Evolutionary conservation across 2,888 invertebrate genomes (phyloP).

Genomic region (Baccha elongata): DNA sequence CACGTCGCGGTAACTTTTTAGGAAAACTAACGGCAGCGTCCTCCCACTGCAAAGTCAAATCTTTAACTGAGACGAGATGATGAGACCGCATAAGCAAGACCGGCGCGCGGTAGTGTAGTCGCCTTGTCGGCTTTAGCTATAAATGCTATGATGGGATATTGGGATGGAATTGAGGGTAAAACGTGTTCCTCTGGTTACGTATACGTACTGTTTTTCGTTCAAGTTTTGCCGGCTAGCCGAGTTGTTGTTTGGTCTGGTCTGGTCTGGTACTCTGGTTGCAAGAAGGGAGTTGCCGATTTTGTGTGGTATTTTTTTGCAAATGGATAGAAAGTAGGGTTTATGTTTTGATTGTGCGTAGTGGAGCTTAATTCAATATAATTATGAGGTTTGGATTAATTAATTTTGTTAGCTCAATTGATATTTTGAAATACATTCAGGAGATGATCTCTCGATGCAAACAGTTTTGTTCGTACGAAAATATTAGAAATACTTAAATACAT

Average conservation of each 20-base stretch:
- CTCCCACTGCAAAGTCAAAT: conserved; percentile 68
- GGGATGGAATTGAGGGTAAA: conserved; percentile 54
- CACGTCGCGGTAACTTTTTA: conserved; percentile 56
- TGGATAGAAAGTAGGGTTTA: too few species aligned
- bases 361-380: too few species aligned
- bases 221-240: conserved; percentile 72
- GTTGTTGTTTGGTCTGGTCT: conserved; percentile 70
- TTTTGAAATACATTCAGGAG: too few species aligned
- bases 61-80: conserved; percentile 62
- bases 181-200: conserved; percentile 74
- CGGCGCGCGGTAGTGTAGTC: conserved; percentile 43
- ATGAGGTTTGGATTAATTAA: neutral
- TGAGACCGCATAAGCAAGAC: conserved; percentile 50
- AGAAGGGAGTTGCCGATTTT: conserved; percentile 50
- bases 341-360: neutral
- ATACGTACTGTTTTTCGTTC: conserved; percentile 66
- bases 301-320: neutral
- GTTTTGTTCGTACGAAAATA: too few species aligned
- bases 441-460: too few species aligned
- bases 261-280: conserved; percentile 63
- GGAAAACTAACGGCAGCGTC: conserved; percentile 61
- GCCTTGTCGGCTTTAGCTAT: neutral
- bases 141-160: conserved; percentile 19
- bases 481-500: too few species aligned
- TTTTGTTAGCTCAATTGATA: too few species aligned